These are phyloP conservation scores for Athene noctua DNA, from an alignment of 2,113 vertebrate species.

Conservation along the genomic window DNA sequence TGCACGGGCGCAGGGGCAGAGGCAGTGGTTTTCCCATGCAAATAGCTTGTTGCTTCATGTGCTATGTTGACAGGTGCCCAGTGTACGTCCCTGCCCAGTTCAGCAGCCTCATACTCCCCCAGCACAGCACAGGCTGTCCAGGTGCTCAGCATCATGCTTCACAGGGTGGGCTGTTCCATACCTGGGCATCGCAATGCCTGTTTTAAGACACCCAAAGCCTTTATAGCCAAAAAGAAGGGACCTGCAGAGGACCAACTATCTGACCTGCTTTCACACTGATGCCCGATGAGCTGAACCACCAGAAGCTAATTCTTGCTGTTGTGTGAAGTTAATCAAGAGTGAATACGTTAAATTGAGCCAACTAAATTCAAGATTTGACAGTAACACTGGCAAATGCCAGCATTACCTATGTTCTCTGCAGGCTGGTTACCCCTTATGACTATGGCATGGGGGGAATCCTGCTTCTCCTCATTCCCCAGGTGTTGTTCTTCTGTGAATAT, in stretches of 20 bases:
- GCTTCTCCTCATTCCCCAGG: background rate
- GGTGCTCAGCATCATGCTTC: fast-evolving
- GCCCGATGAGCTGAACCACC: fast-evolving
- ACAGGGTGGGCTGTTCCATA: background rate
- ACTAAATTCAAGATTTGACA: background rate
- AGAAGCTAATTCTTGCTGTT: background rate
- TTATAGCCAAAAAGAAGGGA: background rate
- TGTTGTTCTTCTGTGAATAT: background rate
- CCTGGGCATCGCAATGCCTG: background rate
- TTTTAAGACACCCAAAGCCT: background rate
- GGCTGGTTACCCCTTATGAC: background rate
- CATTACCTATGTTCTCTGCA: background rate
- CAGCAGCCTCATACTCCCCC: background rate
- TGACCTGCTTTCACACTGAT: background rate
- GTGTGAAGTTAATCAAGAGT: background rate
- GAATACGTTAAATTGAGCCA: background rate
- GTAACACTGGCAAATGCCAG: background rate
- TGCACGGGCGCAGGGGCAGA: background rate
- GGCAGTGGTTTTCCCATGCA: fast-evolving
- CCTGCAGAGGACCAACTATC: background rate
- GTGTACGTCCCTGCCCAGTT: background rate
- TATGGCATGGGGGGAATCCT: background rate
- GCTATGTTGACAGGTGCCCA: fast-evolving
- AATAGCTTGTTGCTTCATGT: background rate
- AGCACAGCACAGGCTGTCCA: fast-evolving